A percentile compares a stretch with the other conserved stretches of the same genome.
phyloP scores from a whole-genome alignment of 2,888 invertebrate species.

The Stenichneumon culpator region DNA sequence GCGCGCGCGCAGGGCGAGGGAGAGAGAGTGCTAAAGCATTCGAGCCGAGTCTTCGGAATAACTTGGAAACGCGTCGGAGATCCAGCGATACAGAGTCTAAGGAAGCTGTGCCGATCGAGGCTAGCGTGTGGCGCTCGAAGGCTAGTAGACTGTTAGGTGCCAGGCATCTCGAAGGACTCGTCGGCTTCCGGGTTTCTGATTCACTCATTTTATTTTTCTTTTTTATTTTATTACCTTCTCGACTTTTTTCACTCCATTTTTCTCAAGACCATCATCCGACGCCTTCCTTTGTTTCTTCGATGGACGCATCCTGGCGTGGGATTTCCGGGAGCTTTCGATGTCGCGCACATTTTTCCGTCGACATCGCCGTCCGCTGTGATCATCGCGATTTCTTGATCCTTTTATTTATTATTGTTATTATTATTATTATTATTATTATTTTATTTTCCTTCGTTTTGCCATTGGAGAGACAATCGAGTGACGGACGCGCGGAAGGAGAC shows the following conservation, averaged over 20 bases:
- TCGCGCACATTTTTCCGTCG: slow-evolving; percentile 31
- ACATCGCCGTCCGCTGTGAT: neutral
- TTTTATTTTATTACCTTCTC: slow-evolving; percentile 28
- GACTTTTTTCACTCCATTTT: slow-evolving; percentile 46
- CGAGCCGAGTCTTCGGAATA: slow-evolving; percentile 42
- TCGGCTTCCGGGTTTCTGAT: slow-evolving; percentile 65
- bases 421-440: neutral
- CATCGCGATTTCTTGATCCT: neutral
- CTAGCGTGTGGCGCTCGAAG: slow-evolving; percentile 64
- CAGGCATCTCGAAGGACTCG: slow-evolving; percentile 60
- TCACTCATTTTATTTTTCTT: slow-evolving; percentile 55
- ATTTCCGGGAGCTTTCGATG: slow-evolving; percentile 62
- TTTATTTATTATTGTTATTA: neutral
- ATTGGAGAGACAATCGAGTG: slow-evolving; percentile 2
- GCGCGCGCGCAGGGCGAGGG: slow-evolving; percentile 8
- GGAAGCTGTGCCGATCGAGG: slow-evolving; percentile 50
- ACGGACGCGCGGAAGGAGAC: slow-evolving; percentile 12
- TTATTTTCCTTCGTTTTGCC: neutral
- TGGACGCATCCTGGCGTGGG: slow-evolving; percentile 55
- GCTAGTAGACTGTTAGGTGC: slow-evolving; percentile 47
- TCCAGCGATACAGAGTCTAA: slow-evolving; percentile 40
- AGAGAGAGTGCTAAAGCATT: slow-evolving; percentile 16
- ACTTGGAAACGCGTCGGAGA: slow-evolving; percentile 48
- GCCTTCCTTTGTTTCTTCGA: slow-evolving; percentile 47
- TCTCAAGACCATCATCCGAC: slow-evolving; percentile 49